Base-by-base conservation (phyloP, 2,888 invertebrate genomes). In the Antheraea yamamai region DNA sequence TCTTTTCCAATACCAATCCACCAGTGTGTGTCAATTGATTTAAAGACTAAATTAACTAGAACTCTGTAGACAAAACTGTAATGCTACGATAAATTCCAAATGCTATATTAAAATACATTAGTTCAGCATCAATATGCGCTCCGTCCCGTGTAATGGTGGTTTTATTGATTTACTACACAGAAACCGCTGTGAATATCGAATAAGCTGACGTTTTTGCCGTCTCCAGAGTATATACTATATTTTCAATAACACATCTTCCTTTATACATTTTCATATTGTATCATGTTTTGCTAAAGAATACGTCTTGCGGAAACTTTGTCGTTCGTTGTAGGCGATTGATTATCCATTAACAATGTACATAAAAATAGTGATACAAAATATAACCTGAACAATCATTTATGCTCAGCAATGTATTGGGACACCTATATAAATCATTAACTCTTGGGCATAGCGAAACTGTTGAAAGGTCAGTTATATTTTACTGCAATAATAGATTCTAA, bases 91-190 rank as follows among this genome's bases (percentile, higher is more conserved):
- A 70, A 39, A 35, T 39, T 39, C 70, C 35, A 39, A 18, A 51
- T 18, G 26, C 23, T 58, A 23, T 52, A 73, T 73, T 73, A 73
- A 58, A 73, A 52, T 12, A 52, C 39, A 73, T 73, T 58, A 73
- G 30, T 68, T 39, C 51, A 35, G 20, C 61, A 58, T 72, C 64
- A 72, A 30, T 72, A 74, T 74, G 71, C 74, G 64, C 64, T 70
- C 47, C 74, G 39, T 82, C 83, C 80, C 79, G 81, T 78, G 81
- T 87, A 87, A 87, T 87, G 83, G 85, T 81, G 81, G 77, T 81
- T 81, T 85, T 85, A 86, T 85, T 85, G 88, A 88, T 88, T 88
- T 88, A 88, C 85, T 83, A 83, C 82, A 81, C 79, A 79, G 81
- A 81, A 80, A 82, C 83, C 77, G 81, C 76, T 78, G 79, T 77